phyloP scores from a whole-genome alignment of 2,888 invertebrate species.

The Conops quadrifasciatus region DNA sequence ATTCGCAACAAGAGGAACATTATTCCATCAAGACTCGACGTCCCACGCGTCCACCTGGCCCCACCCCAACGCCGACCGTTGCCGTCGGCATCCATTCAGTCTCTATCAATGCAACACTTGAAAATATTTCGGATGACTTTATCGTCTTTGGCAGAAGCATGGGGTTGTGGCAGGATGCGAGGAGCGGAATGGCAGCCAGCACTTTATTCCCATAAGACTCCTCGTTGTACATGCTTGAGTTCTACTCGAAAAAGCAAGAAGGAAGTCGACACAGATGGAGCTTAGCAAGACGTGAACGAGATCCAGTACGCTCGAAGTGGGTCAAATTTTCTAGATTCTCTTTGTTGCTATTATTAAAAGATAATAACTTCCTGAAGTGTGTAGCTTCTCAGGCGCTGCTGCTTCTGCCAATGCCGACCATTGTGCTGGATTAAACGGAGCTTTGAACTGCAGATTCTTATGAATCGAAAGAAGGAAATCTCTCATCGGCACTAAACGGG shows the following conservation, averaged over 20 bases:
- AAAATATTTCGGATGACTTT: slow-evolving; percentile 26
- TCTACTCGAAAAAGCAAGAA: not conserved
- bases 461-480: not conserved
- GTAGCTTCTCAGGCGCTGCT: not conserved
- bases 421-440: slow-evolving; percentile 24
- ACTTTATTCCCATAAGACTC: not conserved
- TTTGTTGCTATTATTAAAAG: slow-evolving; percentile 24
- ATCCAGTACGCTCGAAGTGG: slow-evolving; percentile 9
- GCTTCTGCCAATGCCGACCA: slow-evolving; percentile 4
- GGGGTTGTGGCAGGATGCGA: not conserved
- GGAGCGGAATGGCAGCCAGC: not conserved
- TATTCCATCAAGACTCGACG: slow-evolving; percentile 11
- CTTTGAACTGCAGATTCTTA: slow-evolving; percentile 1
- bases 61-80: not conserved
- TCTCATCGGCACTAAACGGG: not conserved
- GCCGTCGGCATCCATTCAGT: not conserved
- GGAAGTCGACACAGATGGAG: slow-evolving; percentile 16
- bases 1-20: slow-evolving; percentile 34
- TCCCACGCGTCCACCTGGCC: not conserved
- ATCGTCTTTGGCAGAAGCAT: slow-evolving; percentile 17
- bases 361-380: slow-evolving; percentile 28
- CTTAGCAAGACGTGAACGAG: not conserved
- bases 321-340: slow-evolving; percentile 31
- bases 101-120: slow-evolving; percentile 31
- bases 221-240: not conserved